Base-by-base conservation (phyloP, 2,113 vertebrate genomes). In the Triplophysa dalaica region DNA sequence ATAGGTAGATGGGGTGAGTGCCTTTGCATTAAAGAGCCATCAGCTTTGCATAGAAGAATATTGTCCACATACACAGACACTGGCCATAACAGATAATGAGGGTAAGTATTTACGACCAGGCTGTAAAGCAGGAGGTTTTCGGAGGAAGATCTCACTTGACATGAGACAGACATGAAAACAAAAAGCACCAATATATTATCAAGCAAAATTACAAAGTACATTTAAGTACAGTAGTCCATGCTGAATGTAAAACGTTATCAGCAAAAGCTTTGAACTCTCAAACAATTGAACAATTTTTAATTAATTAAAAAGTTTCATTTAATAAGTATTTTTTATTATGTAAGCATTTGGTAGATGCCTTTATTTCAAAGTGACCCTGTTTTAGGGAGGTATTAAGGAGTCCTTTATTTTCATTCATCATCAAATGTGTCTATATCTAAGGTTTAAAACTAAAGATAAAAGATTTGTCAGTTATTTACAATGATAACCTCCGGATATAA, bases 111-210 rank as follows among this genome's bases (percentile, higher is more conserved):
- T 85, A 85, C 70, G 54, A 58, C 78, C 73, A 58, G 73, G 81
- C 66, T 65, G 62, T 85, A 85, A 85, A 85, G 69, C 81, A 80
- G 78, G 81, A 78, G 84, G 74, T 64, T 83, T 82, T 81, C 81
- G 61, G 41, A 61, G 2, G 75, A 73, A 81, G 74, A 65, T 75
- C 70, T 84, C 83, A 84, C 79, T 81, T 58, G n/a, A 81, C 58
- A 41, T 66, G 60, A 83, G 75, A 81, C 60, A 80, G 66, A 77
- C 43, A 64, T 50, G 63, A 75, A 78, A 45, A 50, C 24, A 78
- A 45, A 64, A 29, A 56, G 29, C 12, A 74, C 29, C 24, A 41
- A 74, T 6, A 74, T 60, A 61, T 61, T 16, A 13, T 16, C 1
- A 4, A 60, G 11, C 21, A 61, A 61, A 74, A 43, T 41, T 4